phyloP scores from a whole-genome alignment of 2,113 vertebrate species.

The Oncorhynchus tshawytscha region DNA sequence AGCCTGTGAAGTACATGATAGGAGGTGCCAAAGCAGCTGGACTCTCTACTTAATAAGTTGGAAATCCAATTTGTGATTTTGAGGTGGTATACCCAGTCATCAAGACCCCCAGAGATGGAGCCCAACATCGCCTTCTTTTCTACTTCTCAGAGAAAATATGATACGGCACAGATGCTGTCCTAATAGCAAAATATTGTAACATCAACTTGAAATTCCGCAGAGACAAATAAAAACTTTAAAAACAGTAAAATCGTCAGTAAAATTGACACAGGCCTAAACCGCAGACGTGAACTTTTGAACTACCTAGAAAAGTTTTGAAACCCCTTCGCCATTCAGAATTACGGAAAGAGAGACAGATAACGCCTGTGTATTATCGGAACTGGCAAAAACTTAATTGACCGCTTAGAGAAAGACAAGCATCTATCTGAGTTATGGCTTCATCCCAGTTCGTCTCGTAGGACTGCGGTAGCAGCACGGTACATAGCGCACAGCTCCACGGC shows the following conservation, averaged over 20 bases:
- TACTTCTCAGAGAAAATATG: no score
- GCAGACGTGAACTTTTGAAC: no score
- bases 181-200: no score
- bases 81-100: slow-evolving; percentile 15
- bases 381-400: slow-evolving; percentile 62
- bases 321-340: slow-evolving; percentile 54
- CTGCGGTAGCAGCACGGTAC: no score
- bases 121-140: no score
- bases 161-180: no score
- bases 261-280: no score
- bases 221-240: no score
- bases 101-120: slow-evolving; percentile 1
- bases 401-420: slow-evolving; percentile 61
- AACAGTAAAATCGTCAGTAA: no score
- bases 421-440: slow-evolving; percentile 61
- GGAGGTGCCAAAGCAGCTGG: not conserved
- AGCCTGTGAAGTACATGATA: not conserved
- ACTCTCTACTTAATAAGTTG: not conserved
- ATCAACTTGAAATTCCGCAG: no score
- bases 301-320: no score
- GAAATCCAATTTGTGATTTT: slow-evolving; percentile 2
- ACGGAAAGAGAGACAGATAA: slow-evolving; percentile 24
- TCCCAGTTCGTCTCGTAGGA: slow-evolving; percentile 8
- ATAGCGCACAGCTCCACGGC: no score
- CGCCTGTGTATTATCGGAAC: slow-evolving; percentile 1